Evolutionary conservation across 2,888 invertebrate species (phyloP), one percentile per base, ranked within the genome.

Genomic region (Scelioninae gen. 2): DNA sequence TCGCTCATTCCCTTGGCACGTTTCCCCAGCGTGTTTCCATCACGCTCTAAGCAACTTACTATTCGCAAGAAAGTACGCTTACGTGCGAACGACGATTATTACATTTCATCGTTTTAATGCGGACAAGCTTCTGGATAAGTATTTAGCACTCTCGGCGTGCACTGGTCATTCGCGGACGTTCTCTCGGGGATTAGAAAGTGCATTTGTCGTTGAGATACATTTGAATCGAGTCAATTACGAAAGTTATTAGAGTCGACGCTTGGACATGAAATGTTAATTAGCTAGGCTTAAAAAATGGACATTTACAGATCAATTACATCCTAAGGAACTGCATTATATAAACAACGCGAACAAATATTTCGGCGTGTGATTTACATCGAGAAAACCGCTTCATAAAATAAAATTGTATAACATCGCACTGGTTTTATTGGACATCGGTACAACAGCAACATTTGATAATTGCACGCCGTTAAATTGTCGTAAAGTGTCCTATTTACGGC

Each of bases 151-250:
- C 70, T 33, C 50, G 19, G 50, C 55, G 53, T 13, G 50, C 50
- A 58, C 13, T 61, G 65, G 43, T 61, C 53, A 72, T 35, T 65
- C 53, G 28, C 39, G 15, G 41, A 55, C 58, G 53, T 65, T 60
- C 50, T 73, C 52, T 9, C 15, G 39, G 31, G 69, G 25, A 69
- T 73, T 73, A 73, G 73, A 73, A 73, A 73, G 73, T 69, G 39
- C 50, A 60, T 45, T 45, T 45, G 35, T 55, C 15, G 55, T 15
- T 33, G 35, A 9, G 55, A 58, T 60, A 45, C 31, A 46, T 58
- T 71, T 52, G 64, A 71, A 64, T 64, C 58, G 22, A 64, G 28
- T 45, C 35, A 58, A 58, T 64, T 69, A 69, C 28, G 50, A 64
- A 64, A 58, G 63, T 22, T 45, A 64, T 71, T 71, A 52, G 31